A percentile compares a stretch with the other conserved stretches of the same genome.
Conservation (phyloP, 2,888 invertebrate genomes). For the Orthosia incerta region DNA sequence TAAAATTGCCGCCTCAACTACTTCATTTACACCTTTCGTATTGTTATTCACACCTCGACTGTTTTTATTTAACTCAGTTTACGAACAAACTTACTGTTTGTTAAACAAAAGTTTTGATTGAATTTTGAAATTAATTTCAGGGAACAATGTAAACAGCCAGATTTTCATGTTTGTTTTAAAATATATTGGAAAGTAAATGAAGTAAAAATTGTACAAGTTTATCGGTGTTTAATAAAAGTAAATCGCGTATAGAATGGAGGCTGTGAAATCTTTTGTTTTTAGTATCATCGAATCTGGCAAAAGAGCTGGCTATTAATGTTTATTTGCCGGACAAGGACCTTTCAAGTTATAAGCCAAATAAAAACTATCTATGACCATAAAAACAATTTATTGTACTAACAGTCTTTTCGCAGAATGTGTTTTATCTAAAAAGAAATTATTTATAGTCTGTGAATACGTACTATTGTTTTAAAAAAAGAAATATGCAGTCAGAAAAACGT, state of each 20-base stretch:
- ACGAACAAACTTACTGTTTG: conserved; percentile 41
- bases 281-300: not conserved
- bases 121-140: conserved; percentile 56
- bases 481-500: not conserved
- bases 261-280: not conserved
- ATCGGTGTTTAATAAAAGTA: conserved; percentile 6
- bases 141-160: conserved; percentile 28
- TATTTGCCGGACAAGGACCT: conserved; percentile 1
- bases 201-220: not conserved
- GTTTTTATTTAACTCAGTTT: conserved; percentile 42
- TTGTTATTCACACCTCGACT: conserved; percentile 48
- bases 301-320: not conserved
- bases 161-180: conserved; percentile 39
- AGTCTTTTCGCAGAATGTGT: not conserved
- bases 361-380: conserved; percentile 1
- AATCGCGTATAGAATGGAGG: not conserved
- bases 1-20: conserved; percentile 30
- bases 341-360: conserved; percentile 12
- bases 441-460: not conserved
- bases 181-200: conserved; percentile 36
- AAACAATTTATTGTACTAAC: conserved; percentile 7
- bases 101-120: conserved; percentile 51
- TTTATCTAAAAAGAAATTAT: not conserved
- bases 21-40: conserved; percentile 38
- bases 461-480: not conserved